Base-by-base conservation (phyloP, 37 sponge, comb jelly and placozoan genomes). In the Axinella damicornis region DNA sequence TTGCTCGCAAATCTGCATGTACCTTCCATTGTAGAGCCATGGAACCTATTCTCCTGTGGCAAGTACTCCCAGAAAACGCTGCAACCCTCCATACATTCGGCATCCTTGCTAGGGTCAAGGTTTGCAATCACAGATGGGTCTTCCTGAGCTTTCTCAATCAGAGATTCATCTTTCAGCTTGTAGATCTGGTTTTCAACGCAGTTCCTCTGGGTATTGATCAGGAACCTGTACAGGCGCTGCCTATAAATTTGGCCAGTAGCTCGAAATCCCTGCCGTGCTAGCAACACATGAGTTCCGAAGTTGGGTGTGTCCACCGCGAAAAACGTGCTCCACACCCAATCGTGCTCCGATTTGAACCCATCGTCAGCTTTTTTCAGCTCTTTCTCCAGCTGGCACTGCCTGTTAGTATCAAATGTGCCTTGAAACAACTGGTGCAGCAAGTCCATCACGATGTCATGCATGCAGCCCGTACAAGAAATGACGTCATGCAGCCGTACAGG, bases 401-500 rank as follows among this genome's bases (percentile, higher is more conserved):
- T n/a, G n/a, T n/a, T n/a, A n/a, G n/a, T n/a, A n/a, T n/a, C n/a
- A n/a, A n/a, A n/a, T n/a, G n/a, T n/a, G n/a, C n/a, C n/a, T n/a
- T n/a, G n/a, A n/a, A n/a, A n/a, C n/a, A n/a, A n/a, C n/a, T n/a
- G n/a, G n/a, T n/a, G n/a, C n/a, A n/a, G n/a, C n/a, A n/a, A n/a
- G n/a, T n/a, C n/a, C 6, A 36, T n/a, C n/a, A n/a, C n/a, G n/a
- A n/a, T n/a, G n/a, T n/a, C n/a, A n/a, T n/a, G 38, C 71, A 37
- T 36, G 71, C 22, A 32, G 35, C 17, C 58, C 58, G 88, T 81
- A 31, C 22, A 33, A 25, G 81, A 87, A 20, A 81, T n/a, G n/a
- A n/a, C n/a, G n/a, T n/a, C n/a, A n/a, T n/a, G n/a, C n/a, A n/a
- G n/a, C n/a, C n/a, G n/a, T n/a, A n/a, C n/a, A n/a, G n/a, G n/a